Evolutionary conservation across 2,113 vertebrate genomes (phyloP), one percentile per base, ranked within the genome.

Genomic region (Centropristis striata): DNA sequence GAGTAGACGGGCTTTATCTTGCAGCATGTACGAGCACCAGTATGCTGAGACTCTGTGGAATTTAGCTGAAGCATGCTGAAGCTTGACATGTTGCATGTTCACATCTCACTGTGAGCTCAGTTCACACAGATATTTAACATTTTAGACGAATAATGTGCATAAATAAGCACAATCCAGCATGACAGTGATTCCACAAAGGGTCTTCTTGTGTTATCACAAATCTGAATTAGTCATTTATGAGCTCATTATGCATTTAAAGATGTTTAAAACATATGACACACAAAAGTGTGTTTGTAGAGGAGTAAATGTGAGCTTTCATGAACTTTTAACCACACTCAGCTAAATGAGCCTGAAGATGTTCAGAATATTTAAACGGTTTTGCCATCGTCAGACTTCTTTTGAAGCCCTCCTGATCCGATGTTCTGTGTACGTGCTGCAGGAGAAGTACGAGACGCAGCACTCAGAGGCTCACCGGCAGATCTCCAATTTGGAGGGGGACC

Each of bases 381-480:
- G n/a, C 23, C 10, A 2, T 42, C 13, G 14, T 11, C 12, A 13
- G 41, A 13, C 4, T 10, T n/a, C 18, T 8, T 37, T 47, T 68
- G 14, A 49, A 49, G 20, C 13, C 1, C 4, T 53, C 14, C 13
- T 21, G 2, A 50, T 55, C n/a, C n/a, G 1, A 20, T 10, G 47
- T 18, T 28, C 10, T 8, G 2, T 23, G 4, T 1, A 0, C 8
- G 10, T 54, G 44, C 79, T 37, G 6, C 70, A 99, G 98, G 97
- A 97, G 68, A 99, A 98, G 93, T 96, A 96, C 47, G 96, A 97
- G 88, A 78, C 87, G 8, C 97, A 98, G 73, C 96, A 98, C 82
- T 96, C 96, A 0, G 97, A 98, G 80, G 95, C 95, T 36, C 96
- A 95, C 91, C 93, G 93, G 32, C 97, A 96, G 75, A 96, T 98